Percentiles rank a stretch among this genome's conserved stretches.
Evolutionary conservation across 2,888 invertebrate genomes (phyloP).

Genomic region (Proisotoma minuta): DNA sequence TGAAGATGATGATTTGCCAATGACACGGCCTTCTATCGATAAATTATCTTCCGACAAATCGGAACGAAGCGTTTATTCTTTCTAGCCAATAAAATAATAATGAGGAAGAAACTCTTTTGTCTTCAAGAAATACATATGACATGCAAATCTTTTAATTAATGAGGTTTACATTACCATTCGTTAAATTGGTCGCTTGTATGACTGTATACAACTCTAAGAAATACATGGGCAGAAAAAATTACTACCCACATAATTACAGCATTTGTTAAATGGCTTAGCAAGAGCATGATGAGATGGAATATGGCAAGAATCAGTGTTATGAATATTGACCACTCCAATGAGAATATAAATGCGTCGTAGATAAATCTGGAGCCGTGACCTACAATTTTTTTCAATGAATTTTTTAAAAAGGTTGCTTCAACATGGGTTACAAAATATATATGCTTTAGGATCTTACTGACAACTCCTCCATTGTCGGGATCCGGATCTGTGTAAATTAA

Average conservation of each 20-base stretch:
- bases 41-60: too few species aligned
- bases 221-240: conserved; percentile 26
- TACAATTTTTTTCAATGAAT: too few species aligned
- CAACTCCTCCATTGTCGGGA: conserved; percentile 13
- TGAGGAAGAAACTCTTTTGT: too few species aligned
- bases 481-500: conserved; percentile 9
- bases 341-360: conserved; percentile 35
- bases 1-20: too few species aligned
- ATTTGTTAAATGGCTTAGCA: conserved; percentile 19
- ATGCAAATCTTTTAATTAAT: too few species aligned
- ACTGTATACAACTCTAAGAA: conserved; percentile 15
- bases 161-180: conserved; percentile 13
- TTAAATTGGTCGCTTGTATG: conserved; percentile 13
- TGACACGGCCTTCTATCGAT: too few species aligned
- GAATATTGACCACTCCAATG: conserved; percentile 38
- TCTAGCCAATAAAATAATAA: too few species aligned
- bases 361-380: conserved; percentile 20
- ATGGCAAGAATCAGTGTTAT: conserved; percentile 29
- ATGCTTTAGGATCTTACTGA: too few species aligned
- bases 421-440: too few species aligned
- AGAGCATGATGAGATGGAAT: conserved; percentile 19
- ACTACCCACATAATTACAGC: conserved; percentile 35
- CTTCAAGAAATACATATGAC: too few species aligned
- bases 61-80: too few species aligned
- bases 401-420: too few species aligned